phyloP scores from a whole-genome alignment of 1,140 invertebrate species.

The Pachypeltis micranthus region DNA sequence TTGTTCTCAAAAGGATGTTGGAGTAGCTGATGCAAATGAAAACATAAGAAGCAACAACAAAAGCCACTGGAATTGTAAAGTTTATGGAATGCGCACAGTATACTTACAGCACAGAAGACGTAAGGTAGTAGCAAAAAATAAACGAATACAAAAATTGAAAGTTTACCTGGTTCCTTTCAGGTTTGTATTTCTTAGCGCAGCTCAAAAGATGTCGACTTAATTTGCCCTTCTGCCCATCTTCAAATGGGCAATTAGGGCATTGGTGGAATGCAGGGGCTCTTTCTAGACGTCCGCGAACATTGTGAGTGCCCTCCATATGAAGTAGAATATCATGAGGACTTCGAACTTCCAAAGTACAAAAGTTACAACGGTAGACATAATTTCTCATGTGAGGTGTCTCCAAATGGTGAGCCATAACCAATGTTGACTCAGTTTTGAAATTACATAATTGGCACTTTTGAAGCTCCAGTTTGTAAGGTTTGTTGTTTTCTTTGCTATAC shows the following conservation, averaged over 20 bases:
- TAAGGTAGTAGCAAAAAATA: too few species aligned
- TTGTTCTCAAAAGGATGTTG: too few species aligned
- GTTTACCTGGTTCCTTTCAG: slow-evolving; percentile 53
- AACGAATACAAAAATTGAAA: neutral
- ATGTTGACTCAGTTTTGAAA: slow-evolving; percentile 80
- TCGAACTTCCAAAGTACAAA: slow-evolving; percentile 68
- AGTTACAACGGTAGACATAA: slow-evolving; percentile 74
- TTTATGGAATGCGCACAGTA: too few species aligned
- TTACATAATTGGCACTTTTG: slow-evolving; percentile 83
- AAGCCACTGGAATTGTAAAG: too few species aligned
- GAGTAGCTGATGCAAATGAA: too few species aligned
- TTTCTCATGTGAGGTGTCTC: slow-evolving; percentile 86
- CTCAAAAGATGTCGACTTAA: slow-evolving; percentile 75
- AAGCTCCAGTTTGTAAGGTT: slow-evolving; percentile 62
- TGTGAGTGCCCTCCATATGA: slow-evolving; percentile 85
- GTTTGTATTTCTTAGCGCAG: slow-evolving; percentile 81
- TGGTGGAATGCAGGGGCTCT: slow-evolving; percentile 77
- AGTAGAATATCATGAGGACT: slow-evolving; percentile 77
- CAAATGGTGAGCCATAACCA: slow-evolving; percentile 79
- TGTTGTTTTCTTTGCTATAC: slow-evolving; percentile 79
- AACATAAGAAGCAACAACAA: too few species aligned
- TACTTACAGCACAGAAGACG: too few species aligned
- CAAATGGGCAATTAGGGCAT: slow-evolving; percentile 87
- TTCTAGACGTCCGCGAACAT: slow-evolving; percentile 66
- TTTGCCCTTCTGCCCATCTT: slow-evolving; percentile 90